Percentiles rank a stretch among this genome's conserved stretches.
These are phyloP conservation scores for Sinocyclocheilus maitianheensis DNA, from an alignment of 2,113 vertebrate genomes.

Conservation along the genomic window DNA sequence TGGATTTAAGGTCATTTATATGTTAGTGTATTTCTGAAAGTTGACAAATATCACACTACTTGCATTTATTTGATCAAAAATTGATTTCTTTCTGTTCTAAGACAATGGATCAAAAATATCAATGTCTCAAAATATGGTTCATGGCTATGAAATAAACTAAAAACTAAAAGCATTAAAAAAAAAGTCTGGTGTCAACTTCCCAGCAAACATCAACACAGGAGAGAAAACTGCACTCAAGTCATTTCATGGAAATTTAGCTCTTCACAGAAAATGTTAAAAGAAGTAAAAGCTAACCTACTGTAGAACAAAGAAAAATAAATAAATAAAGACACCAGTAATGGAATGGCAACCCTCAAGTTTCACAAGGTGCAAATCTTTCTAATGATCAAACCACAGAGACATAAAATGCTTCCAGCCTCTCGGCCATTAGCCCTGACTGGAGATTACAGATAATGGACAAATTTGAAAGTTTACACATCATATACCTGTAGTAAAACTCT, in stretches of 20 bases:
- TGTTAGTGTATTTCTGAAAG: background rate
- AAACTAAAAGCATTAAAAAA: too few relatives aligned
- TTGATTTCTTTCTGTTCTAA: background rate
- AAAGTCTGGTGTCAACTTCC: too few relatives aligned
- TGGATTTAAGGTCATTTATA: background rate
- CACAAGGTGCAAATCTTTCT: conserved; percentile 41
- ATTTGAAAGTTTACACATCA: conserved; percentile 38
- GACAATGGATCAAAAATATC: background rate
- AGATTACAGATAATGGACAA: conserved; percentile 47
- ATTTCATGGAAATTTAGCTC: conserved; percentile 2
- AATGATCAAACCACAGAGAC: conserved; percentile 41
- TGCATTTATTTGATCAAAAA: background rate
- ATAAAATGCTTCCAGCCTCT: conserved; percentile 48
- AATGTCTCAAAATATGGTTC: too few relatives aligned
- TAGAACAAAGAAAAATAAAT: conserved; percentile 6
- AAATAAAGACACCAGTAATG: conserved; percentile 49
- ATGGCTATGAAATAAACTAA: too few relatives aligned
- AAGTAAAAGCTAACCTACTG: conserved; percentile 42
- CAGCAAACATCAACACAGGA: too few relatives aligned
- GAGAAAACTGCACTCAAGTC: too few relatives aligned
- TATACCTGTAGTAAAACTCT: conserved; percentile 5
- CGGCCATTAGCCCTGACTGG: conserved; percentile 45
- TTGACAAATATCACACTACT: background rate
- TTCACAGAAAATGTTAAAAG: conserved; percentile 40
- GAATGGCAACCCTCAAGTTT: conserved; percentile 41